A percentile compares a stretch with the other conserved stretches of the same genome.
Conservation (phyloP, 2,797 vertebrate species). For the Petrocephalus sullivani region DNA sequence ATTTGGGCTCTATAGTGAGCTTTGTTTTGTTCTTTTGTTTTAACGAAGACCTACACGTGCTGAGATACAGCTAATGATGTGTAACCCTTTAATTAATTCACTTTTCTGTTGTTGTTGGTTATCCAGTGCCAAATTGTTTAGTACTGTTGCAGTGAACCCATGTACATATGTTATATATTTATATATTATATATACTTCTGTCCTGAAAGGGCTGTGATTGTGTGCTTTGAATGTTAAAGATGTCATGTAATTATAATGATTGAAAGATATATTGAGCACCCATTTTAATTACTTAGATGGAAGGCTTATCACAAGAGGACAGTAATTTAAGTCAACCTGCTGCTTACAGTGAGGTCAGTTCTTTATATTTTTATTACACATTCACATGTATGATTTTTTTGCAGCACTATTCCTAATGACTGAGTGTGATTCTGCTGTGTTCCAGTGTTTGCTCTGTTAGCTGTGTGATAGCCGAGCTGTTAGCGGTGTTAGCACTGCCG, state of each 20-base stretch:
- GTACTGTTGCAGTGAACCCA: neutral
- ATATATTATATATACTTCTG: neutral
- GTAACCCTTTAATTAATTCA: neutral
- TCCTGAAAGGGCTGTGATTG: neutral
- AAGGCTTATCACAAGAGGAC: constrained; percentile 99
- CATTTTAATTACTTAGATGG: constrained; percentile 99
- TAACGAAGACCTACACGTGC: neutral
- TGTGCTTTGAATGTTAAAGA: constrained; percentile 59
- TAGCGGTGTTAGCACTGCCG: neutral
- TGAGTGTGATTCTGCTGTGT: neutral
- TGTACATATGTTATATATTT: neutral
- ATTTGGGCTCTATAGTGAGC: neutral
- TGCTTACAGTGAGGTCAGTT: constrained; percentile 99
- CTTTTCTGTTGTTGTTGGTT: neutral
- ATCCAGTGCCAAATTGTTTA: neutral
- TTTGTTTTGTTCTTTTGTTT: neutral
- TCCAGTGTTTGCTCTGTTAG: neutral
- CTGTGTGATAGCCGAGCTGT: neutral
- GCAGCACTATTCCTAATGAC: constrained; percentile 36
- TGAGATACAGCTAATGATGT: neutral
- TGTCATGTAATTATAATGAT: constrained; percentile 85
- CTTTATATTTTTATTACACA: constrained; percentile 99
- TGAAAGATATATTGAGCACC: constrained; percentile 98
- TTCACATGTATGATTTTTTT: constrained; percentile 55
- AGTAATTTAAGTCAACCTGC: constrained; percentile 99